Evolutionary conservation across 2,797 vertebrate genomes (phyloP).

Genomic region (Acrossocheilus fasciatus): DNA sequence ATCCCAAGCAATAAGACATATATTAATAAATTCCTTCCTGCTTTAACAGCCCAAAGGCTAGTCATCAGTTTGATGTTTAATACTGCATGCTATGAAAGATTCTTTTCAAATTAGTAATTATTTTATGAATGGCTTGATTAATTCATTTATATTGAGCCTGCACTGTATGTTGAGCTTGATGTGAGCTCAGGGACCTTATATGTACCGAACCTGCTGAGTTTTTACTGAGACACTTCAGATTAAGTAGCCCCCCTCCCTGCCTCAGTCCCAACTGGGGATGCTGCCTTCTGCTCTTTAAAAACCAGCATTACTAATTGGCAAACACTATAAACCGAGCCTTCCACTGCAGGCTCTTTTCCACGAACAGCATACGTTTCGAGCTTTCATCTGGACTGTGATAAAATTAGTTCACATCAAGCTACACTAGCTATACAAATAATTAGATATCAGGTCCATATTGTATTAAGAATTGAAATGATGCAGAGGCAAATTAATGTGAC

Average conservation of each 20-base stretch:
- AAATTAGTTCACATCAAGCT: slow-evolving; percentile 23
- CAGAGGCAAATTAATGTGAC: slow-evolving; percentile 59
- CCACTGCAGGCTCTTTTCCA: slow-evolving; percentile 44
- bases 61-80: background rate
- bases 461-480: slow-evolving; percentile 58
- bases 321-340: slow-evolving; percentile 71
- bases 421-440: slow-evolving; percentile 45
- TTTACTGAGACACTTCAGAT: slow-evolving; percentile 85
- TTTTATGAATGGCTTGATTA: slow-evolving; percentile 50
- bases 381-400: slow-evolving; percentile 17
- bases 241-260: slow-evolving; percentile 72
- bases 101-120: slow-evolving; percentile 5
- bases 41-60: background rate
- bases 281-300: slow-evolving; percentile 82
- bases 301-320: slow-evolving; percentile 81
- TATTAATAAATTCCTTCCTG: background rate
- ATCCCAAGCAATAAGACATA: background rate
- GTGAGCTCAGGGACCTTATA: slow-evolving; percentile 72
- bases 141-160: slow-evolving; percentile 45
- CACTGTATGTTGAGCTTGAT: slow-evolving; percentile 53
- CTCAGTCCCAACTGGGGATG: slow-evolving; percentile 78
- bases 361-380: slow-evolving; percentile 10
- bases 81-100: background rate
- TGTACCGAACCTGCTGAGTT: slow-evolving; percentile 80
- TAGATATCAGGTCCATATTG: slow-evolving; percentile 29